These are phyloP conservation scores for Neogobius melanostomus DNA, from an alignment of 2,113 vertebrate genomes.

Conservation along the genomic window DNA sequence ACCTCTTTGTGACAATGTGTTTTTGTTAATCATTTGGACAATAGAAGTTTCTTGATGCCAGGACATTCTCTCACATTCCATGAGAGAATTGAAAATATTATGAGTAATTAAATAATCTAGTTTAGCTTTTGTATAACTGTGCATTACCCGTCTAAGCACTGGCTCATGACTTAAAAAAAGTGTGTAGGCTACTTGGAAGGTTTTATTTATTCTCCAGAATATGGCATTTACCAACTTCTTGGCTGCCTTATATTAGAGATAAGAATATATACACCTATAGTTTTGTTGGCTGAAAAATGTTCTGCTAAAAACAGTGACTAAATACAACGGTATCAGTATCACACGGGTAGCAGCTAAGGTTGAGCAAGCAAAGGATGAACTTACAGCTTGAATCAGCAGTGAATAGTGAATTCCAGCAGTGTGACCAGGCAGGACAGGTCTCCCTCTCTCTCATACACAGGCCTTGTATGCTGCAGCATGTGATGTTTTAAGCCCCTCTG, in stretches of 20 bases:
- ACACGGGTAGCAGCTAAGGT: background rate
- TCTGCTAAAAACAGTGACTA: background rate
- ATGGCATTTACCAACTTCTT: background rate
- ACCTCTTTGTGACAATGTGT: too few relatives aligned
- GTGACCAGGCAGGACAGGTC: background rate
- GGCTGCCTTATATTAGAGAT: background rate
- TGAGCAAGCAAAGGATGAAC: background rate
- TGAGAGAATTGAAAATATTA: background rate
- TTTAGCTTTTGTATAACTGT: background rate
- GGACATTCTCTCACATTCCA: conserved; percentile 88
- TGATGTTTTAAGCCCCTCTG: conserved; percentile 29
- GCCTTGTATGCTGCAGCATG: conserved; percentile 34
- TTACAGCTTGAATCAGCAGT: conserved; percentile 34
- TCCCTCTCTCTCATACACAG: background rate
- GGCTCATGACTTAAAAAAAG: background rate
- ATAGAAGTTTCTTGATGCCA: conserved; percentile 82
- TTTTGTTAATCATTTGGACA: conserved; percentile 78
- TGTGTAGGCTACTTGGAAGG: too few relatives aligned
- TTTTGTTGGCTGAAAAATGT: too few relatives aligned
- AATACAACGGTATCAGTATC: background rate
- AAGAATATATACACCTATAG: background rate
- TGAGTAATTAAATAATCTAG: background rate
- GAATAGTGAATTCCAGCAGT: background rate
- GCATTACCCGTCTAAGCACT: background rate
- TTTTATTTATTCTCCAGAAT: too few relatives aligned